Percentiles rank a stretch among this genome's conserved stretches.
These are phyloP conservation scores for Tragelaphus scriptus DNA, from an alignment of 2,113 vertebrate genomes.

Conservation along the genomic window DNA sequence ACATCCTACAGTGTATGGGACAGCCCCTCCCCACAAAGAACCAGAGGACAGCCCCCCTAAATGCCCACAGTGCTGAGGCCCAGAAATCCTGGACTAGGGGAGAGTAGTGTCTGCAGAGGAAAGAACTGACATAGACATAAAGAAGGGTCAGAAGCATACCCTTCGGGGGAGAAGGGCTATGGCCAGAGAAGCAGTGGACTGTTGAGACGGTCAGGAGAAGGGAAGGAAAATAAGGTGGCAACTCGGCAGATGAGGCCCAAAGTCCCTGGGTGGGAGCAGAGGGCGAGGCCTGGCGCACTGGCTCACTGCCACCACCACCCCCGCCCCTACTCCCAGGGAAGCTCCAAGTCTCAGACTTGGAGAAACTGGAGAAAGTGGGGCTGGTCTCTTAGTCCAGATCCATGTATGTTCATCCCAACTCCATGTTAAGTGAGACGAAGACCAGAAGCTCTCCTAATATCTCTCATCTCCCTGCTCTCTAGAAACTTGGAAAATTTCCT, in stretches of 20 bases:
- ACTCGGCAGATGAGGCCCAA: not conserved
- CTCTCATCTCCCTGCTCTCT: not conserved
- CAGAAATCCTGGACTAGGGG: not conserved
- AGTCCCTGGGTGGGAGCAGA: not conserved
- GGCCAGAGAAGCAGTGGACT: not conserved
- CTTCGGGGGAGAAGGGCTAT: too few relatives aligned
- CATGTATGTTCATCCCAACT: not conserved
- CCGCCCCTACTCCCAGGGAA: accelerated
- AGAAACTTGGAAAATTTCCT: not conserved
- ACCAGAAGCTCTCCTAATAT: not conserved
- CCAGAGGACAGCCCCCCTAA: not conserved
- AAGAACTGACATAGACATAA: not conserved
- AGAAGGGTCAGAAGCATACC: not conserved
- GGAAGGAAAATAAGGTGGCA: not conserved
- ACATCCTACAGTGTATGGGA: not conserved
- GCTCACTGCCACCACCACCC: not conserved
- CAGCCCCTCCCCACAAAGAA: too few relatives aligned
- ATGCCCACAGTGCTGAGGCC: not conserved
- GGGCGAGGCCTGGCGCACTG: not conserved
- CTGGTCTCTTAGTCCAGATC: not conserved
- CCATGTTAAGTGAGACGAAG: not conserved
- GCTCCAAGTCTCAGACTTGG: not conserved
- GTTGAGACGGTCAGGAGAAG: not conserved
- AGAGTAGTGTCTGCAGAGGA: not conserved
- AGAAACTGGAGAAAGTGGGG: not conserved